Conservation (phyloP, 2,797 vertebrate species). For the Pelodytes ibericus region DNA sequence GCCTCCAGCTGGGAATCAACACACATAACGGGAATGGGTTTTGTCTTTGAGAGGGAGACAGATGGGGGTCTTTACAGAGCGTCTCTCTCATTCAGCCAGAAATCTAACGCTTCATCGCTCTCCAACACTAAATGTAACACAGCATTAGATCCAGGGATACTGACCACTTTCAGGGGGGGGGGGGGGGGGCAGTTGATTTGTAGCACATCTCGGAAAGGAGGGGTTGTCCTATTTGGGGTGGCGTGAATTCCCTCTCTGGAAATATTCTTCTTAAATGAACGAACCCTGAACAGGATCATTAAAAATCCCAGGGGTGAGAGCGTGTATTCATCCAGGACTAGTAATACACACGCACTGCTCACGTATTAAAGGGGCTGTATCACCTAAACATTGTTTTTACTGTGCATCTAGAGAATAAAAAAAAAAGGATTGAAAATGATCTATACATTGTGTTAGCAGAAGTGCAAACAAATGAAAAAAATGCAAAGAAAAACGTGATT, state of each 20-base stretch:
- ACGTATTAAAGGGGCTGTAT: too few species aligned
- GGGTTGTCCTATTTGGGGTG: not conserved
- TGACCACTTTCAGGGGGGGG: not conserved
- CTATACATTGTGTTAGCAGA: too few species aligned
- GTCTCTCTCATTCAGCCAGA: not conserved
- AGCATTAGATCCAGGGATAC: not conserved
- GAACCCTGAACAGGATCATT: not conserved
- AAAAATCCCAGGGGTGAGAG: not conserved
- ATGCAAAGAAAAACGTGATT: too few species aligned
- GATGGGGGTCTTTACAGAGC: not conserved
- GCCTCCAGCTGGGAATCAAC: too few species aligned
- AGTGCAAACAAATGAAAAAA: too few species aligned
- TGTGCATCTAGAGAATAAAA: too few species aligned
- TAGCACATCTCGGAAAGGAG: not conserved
- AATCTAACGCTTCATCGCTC: not conserved
- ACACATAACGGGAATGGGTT: too few species aligned
- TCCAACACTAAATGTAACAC: not conserved
- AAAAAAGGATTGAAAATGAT: too few species aligned
- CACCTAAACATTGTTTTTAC: too few species aligned
- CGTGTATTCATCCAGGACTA: too few species aligned
- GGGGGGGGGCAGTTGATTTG: not conserved
- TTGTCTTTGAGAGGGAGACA: not conserved
- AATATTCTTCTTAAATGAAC: not conserved
- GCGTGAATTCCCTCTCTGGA: not conserved
- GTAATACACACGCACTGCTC: too few species aligned